Conservation (phyloP, 2,888 invertebrate species). For the Heteromurus nitidus region DNA sequence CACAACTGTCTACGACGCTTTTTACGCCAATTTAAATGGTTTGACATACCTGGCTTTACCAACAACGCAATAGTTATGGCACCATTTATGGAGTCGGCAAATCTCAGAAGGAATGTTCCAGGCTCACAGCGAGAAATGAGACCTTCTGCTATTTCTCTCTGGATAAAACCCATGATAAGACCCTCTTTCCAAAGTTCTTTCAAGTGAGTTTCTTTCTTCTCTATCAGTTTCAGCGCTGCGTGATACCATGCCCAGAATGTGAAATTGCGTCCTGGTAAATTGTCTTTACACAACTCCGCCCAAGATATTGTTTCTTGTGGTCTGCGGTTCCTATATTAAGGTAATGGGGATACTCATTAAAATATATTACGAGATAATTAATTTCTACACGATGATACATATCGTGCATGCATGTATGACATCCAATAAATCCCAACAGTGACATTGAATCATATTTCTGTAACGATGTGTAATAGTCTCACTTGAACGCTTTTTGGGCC, state of each 20-base stretch:
- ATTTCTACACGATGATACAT: no score
- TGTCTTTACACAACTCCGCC: constrained; percentile 62
- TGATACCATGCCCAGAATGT: constrained; percentile 69
- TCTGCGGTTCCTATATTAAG: constrained; percentile 22
- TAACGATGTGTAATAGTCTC: no score
- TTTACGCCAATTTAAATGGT: neutral
- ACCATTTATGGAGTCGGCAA: constrained; percentile 61
- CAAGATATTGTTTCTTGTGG: constrained; percentile 51
- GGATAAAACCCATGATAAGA: constrained; percentile 61
- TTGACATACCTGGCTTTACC: constrained; percentile 25
- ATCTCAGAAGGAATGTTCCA: constrained; percentile 66
- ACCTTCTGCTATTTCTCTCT: constrained; percentile 56
- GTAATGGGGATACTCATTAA: no score
- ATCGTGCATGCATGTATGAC: no score
- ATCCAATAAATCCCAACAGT: no score
- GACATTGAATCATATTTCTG: no score
- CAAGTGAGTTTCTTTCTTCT: constrained; percentile 62
- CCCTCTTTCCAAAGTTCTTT: constrained; percentile 63
- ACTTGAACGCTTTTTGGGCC: constrained; percentile 62
- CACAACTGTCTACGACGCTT: no score
- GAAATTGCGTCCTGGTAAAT: constrained; percentile 50
- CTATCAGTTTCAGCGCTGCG: constrained; percentile 58
- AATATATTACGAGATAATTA: no score
- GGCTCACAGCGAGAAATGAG: constrained; percentile 28
- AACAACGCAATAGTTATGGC: constrained; percentile 52